Conservation (phyloP, 2,797 vertebrate species). For the Pangasius larnaudii region DNA sequence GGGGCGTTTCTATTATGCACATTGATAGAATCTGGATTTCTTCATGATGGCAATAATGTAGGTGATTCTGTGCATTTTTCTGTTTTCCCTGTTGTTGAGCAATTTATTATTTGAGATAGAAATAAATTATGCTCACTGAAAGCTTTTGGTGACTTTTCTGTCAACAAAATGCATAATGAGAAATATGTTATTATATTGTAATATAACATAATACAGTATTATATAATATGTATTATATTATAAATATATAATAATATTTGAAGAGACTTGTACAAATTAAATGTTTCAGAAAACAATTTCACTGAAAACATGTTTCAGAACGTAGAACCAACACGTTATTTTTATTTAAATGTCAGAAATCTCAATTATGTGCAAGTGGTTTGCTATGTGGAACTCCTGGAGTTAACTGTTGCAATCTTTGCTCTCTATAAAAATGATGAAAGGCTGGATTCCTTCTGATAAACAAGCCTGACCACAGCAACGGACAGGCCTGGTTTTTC, state of each 20-base stretch:
- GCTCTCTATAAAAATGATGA: not conserved
- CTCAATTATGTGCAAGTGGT: not conserved
- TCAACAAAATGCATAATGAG: not conserved
- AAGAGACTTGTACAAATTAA: not conserved
- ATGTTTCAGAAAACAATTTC: not conserved
- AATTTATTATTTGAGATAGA: not conserved
- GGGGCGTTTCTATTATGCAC: not conserved
- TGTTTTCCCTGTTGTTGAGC: not conserved
- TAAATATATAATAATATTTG: not conserved
- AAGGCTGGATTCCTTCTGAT: conserved; percentile 16
- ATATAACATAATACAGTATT: no score
- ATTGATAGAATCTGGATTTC: not conserved
- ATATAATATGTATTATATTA: not conserved
- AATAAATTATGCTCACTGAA: not conserved
- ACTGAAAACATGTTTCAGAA: not conserved
- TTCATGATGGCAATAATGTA: not conserved
- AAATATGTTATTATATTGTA: not conserved
- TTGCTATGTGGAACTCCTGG: not conserved
- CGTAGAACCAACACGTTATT: not conserved
- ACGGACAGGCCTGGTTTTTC: conserved; percentile 34
- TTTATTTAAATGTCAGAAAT: not conserved
- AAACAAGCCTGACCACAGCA: conserved; percentile 37
- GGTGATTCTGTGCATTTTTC: not conserved
- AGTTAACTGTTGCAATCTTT: not conserved
- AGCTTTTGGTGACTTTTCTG: not conserved